phyloP scores from a whole-genome alignment of 2,797 vertebrate genomes.

The Botia kubotai region DNA sequence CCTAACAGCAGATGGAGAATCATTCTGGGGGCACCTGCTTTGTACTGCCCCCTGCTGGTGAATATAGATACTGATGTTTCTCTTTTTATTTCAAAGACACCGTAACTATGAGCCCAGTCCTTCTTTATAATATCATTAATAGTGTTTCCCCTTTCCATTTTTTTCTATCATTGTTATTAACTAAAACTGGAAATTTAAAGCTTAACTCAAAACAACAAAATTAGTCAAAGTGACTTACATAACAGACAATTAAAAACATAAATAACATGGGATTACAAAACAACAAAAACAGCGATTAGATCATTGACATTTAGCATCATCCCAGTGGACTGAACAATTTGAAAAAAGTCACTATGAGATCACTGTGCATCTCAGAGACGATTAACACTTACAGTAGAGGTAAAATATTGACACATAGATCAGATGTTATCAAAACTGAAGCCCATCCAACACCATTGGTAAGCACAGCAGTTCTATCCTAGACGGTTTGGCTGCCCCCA shows the following conservation, averaged over 20 bases:
- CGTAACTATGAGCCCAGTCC: too few species aligned
- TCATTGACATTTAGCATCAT: constrained; percentile 38
- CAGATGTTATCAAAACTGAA: constrained; percentile 66
- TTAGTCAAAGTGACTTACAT: background rate
- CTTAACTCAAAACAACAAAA: background rate
- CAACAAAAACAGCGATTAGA: constrained; percentile 29
- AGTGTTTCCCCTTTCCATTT: background rate
- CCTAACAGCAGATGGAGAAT: constrained; percentile 6
- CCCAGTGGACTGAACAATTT: constrained; percentile 39
- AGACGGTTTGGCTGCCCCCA: constrained; percentile 62
- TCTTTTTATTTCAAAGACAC: background rate
- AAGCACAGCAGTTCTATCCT: constrained; percentile 55
- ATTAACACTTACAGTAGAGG: constrained; percentile 59
- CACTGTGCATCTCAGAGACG: constrained; percentile 45
- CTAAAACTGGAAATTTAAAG: background rate
- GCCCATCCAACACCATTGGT: constrained; percentile 61
- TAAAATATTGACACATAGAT: constrained; percentile 64
- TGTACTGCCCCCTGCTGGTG: constrained; percentile 46
- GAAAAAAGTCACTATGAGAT: constrained; percentile 46
- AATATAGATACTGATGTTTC: background rate
- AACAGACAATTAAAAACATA: constrained; percentile 9
- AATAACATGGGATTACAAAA: constrained; percentile 22
- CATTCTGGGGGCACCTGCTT: constrained; percentile 8
- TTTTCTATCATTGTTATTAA: background rate
- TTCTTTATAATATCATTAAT: background rate